Conservation (phyloP, 2,113 vertebrate species). For the Hydrolagus affinis region DNA sequence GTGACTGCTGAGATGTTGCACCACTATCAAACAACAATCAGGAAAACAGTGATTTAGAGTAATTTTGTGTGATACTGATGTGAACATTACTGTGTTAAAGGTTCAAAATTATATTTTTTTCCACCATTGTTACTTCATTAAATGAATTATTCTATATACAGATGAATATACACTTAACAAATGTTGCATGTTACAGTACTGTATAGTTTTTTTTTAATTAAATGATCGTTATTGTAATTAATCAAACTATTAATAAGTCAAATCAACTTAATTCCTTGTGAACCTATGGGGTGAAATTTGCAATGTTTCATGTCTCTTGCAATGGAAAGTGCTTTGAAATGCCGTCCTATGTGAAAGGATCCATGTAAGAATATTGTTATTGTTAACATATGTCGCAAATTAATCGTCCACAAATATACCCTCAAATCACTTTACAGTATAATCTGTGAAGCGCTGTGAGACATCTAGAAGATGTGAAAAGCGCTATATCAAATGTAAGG, state of each 20-base stretch:
- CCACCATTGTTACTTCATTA: neutral
- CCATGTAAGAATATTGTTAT: too few relatives aligned
- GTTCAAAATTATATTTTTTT: constrained; percentile 21
- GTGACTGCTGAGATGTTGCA: constrained; percentile 11
- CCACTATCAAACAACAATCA: constrained; percentile 21
- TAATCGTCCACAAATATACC: too few relatives aligned
- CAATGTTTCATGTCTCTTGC: too few relatives aligned
- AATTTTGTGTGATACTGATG: neutral
- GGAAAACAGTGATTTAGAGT: constrained; percentile 26
- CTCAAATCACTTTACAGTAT: too few relatives aligned
- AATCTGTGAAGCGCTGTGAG: too few relatives aligned
- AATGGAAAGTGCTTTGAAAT: too few relatives aligned
- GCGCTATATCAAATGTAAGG: too few relatives aligned
- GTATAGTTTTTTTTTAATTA: neutral
- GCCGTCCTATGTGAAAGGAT: too few relatives aligned
- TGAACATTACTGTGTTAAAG: constrained; percentile 12
- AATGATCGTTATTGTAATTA: neutral
- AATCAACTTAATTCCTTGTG: neutral
- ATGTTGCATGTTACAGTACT: neutral
- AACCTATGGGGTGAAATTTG: too few relatives aligned
- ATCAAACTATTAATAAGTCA: neutral
- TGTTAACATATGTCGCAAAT: too few relatives aligned
- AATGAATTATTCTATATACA: constrained; percentile 24
- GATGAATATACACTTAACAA: neutral
- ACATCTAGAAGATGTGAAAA: too few relatives aligned